phyloP scores from a whole-genome alignment of 2,113 vertebrate species.

The Cephalopterus ornatus region DNA sequence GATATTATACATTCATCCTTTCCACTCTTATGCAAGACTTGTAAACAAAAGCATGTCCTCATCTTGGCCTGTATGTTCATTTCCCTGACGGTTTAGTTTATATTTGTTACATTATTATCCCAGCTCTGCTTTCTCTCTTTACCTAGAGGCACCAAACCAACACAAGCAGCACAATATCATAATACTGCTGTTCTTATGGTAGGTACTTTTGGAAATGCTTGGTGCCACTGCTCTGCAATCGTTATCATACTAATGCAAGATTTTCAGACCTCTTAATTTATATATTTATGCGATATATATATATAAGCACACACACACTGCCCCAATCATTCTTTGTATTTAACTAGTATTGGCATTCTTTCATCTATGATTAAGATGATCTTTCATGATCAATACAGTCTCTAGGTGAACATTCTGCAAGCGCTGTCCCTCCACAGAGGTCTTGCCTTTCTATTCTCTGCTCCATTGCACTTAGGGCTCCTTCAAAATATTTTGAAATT shows the following conservation, averaged over 20 bases:
- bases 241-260: not conserved
- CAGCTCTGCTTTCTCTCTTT: not conserved
- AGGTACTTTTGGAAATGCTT: not conserved
- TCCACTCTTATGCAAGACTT: not conserved
- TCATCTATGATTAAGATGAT: constrained; percentile 21
- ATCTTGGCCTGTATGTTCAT: not conserved
- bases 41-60: not conserved
- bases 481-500: not conserved
- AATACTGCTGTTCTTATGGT: not conserved
- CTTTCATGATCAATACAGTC: not conserved
- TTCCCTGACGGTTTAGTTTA: not conserved
- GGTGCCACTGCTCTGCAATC: not conserved
- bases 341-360: constrained; percentile 23
- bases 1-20: not conserved
- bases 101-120: not conserved
- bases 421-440: fast-evolving
- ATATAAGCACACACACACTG: not conserved
- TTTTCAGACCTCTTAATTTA: not conserved
- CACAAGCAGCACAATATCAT: not conserved
- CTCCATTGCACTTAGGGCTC: not conserved
- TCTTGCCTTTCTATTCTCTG: not conserved
- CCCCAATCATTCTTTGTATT: not conserved
- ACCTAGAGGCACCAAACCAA: not conserved
- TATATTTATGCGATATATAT: not conserved
- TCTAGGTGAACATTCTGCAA: not conserved